phyloP scores from a whole-genome alignment of 2,113 vertebrate species.

The Archocentrus centrarchus region DNA sequence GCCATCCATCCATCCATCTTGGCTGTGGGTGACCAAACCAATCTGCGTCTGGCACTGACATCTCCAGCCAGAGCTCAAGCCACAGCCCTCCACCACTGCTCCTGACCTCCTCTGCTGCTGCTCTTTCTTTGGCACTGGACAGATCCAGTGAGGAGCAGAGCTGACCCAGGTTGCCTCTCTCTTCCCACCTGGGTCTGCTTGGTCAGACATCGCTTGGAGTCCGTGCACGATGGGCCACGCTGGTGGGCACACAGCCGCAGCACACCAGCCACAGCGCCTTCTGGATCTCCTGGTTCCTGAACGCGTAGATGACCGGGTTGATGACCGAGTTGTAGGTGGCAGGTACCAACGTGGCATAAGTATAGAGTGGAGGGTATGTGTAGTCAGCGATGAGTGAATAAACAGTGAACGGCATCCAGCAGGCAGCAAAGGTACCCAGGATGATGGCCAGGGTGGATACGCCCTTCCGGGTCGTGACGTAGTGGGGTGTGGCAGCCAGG shows the following conservation, averaged over 20 bases:
- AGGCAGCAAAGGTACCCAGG: slow-evolving; percentile 96
- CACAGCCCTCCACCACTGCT: slow-evolving; percentile 17
- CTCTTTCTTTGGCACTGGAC: slow-evolving; percentile 50
- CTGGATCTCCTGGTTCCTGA: slow-evolving; percentile 99
- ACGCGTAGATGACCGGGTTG: slow-evolving; percentile 98
- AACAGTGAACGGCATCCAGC: slow-evolving; percentile 99
- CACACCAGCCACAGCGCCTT: slow-evolving; percentile 97
- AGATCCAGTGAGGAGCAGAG: slow-evolving; percentile 61
- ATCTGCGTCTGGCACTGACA: slow-evolving; percentile 27
- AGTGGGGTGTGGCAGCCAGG: slow-evolving; percentile 97
- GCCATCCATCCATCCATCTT: slow-evolving; percentile 16
- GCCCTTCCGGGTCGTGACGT: slow-evolving; percentile 97
- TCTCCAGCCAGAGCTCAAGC: slow-evolving; percentile 16
- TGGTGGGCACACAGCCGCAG: slow-evolving; percentile 92
- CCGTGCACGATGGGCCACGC: slow-evolving; percentile 89
- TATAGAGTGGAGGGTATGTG: slow-evolving; percentile 97
- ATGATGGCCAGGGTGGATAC: slow-evolving; percentile 98
- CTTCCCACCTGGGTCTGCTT: slow-evolving; percentile 58
- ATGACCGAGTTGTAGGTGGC: slow-evolving; percentile 99
- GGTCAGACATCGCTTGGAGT: slow-evolving; percentile 96
- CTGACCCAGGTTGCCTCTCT: slow-evolving; percentile 59
- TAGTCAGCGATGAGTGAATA: slow-evolving; percentile 97
- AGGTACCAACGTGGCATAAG: slow-evolving; percentile 96
- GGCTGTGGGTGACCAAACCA: slow-evolving; percentile 35
- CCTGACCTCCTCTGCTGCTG: slow-evolving; percentile 24